Conservation (phyloP, 1,140 invertebrate species). For the Drosophila kohkoa region DNA sequence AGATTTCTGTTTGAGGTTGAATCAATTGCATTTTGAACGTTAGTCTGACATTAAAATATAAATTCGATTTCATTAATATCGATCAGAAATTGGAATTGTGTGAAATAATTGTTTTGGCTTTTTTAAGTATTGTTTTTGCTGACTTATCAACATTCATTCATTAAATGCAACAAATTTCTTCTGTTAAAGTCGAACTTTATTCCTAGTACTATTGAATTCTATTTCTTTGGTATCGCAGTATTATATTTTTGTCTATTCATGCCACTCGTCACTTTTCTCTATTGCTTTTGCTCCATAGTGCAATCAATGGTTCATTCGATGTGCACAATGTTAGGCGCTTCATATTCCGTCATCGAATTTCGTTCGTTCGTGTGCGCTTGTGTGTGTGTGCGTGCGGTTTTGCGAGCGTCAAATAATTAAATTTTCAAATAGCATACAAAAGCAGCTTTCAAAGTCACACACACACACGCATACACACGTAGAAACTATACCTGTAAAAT, state of each 20-base stretch:
- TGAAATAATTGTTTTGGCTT: neutral
- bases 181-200: slow-evolving; percentile 8
- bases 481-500: slow-evolving; percentile 44
- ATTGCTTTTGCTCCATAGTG: slow-evolving; percentile 19
- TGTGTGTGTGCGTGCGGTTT: slow-evolving; percentile 15
- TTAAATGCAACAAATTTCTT: slow-evolving; percentile 14
- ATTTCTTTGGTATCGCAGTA: neutral
- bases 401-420: slow-evolving; percentile 74
- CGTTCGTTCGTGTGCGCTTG: neutral
- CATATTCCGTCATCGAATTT: slow-evolving; percentile 35
- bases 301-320: slow-evolving; percentile 68
- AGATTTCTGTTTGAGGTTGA: neutral
- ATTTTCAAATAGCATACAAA: slow-evolving; percentile 75
- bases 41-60: neutral
- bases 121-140: neutral
- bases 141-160: slow-evolving; percentile 1
- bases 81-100: neutral
- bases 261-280: slow-evolving; percentile 15
- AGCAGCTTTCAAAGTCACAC: slow-evolving; percentile 70
- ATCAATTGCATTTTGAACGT: neutral
- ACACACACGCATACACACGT: slow-evolving; percentile 16
- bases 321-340: slow-evolving; percentile 16
- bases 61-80: slow-evolving; percentile 1
- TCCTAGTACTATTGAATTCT: neutral
- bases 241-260: neutral